These are phyloP conservation scores for Perca flavescens DNA, from an alignment of 2,113 vertebrate genomes.

Conservation along the genomic window DNA sequence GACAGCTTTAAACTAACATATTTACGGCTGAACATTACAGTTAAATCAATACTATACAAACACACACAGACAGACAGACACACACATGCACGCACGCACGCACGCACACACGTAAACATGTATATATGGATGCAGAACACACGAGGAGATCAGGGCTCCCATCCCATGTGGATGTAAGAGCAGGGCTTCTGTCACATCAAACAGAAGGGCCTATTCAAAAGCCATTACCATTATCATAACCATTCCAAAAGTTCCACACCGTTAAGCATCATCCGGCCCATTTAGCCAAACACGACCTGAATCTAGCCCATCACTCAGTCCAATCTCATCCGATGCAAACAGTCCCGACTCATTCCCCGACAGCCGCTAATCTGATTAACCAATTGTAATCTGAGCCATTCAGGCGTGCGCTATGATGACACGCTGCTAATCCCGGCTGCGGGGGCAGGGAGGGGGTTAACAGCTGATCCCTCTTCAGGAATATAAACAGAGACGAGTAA, in stretches of 20 bases:
- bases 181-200: slow-evolving; percentile 24
- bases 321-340: slow-evolving; percentile 14
- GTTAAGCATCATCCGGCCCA: slow-evolving; percentile 53
- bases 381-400: slow-evolving; percentile 54
- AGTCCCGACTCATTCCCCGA: neutral
- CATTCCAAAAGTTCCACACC: slow-evolving; percentile 52
- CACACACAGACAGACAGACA: slow-evolving; percentile 23
- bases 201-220: slow-evolving; percentile 54
- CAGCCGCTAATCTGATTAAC: slow-evolving; percentile 54
- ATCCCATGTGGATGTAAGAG: neutral
- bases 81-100: neutral
- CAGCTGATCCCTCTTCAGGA: neutral
- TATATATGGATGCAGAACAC: neutral
- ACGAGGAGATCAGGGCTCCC: neutral
- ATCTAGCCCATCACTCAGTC: slow-evolving; percentile 21
- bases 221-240: slow-evolving; percentile 57
- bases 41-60: slow-evolving; percentile 46
- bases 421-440: slow-evolving; percentile 35
- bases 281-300: slow-evolving; percentile 33
- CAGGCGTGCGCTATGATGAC: neutral
- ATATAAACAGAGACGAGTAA: neutral
- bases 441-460: slow-evolving; percentile 1
- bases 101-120: neutral
- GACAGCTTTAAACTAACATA: slow-evolving; percentile 12
- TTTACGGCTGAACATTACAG: slow-evolving; percentile 53